These are phyloP conservation scores for Caenorhabditis afra DNA, from an alignment of 2,888 invertebrate genomes.

Conservation along the genomic window DNA sequence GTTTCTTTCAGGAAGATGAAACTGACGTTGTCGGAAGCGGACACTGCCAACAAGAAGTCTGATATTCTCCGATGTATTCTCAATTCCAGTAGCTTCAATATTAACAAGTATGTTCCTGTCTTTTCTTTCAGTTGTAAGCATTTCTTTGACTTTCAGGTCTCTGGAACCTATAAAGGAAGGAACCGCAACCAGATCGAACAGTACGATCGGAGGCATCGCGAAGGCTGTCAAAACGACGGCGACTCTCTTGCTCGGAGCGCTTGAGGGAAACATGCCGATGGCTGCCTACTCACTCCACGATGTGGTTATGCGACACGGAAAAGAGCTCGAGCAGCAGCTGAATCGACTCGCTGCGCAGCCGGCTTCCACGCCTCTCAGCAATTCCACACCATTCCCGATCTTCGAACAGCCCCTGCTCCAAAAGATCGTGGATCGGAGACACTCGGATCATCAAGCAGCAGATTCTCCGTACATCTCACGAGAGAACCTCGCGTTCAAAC, in stretches of 20 bases:
- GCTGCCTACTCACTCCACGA: constrained; percentile 98
- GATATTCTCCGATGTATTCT: constrained; percentile 55
- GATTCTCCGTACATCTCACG: not conserved
- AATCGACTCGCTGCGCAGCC: constrained; percentile 62
- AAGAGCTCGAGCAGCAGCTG: constrained; percentile 69
- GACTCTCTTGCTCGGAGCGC: constrained; percentile 62
- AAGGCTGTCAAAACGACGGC: constrained; percentile 29
- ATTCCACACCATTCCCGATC: constrained; percentile 16
- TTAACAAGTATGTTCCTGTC: constrained; percentile 30
- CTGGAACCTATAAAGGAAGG: not conserved
- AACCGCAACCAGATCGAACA: constrained; percentile 11
- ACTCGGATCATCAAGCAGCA: not conserved
- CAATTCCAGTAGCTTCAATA: constrained; percentile 44
- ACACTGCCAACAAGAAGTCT: constrained; percentile 47
- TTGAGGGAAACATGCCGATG: constrained; percentile 92
- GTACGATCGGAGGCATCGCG: not conserved
- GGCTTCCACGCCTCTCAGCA: constrained; percentile 37
- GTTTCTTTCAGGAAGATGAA: constrained; percentile 49
- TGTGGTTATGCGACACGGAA: constrained; percentile 86
- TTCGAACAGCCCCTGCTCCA: constrained; percentile 16
- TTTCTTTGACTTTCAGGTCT: constrained; percentile 30
- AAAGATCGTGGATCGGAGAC: constrained; percentile 3
- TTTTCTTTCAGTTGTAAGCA: too few relatives aligned
- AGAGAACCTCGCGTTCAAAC: not conserved
- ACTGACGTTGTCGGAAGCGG: constrained; percentile 55